Base-by-base conservation (phyloP, 2,113 vertebrate genomes). In the Mus spicilegus region DNA sequence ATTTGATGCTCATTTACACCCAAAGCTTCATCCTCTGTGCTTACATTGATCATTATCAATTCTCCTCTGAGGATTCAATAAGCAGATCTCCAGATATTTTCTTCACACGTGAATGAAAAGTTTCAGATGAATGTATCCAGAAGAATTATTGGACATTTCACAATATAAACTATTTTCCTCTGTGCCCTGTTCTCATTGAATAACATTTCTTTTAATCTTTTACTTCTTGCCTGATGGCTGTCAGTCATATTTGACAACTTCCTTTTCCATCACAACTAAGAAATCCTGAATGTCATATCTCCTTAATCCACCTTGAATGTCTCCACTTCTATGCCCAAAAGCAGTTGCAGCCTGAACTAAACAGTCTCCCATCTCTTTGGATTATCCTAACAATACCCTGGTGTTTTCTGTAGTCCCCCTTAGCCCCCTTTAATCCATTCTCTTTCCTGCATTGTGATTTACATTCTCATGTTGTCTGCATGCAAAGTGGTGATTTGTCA, bases 1-100 rank as follows among this genome's bases (percentile, higher is more conserved):
- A 73, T 78, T 80, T 65, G 93, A 95, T 92, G 70, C 30, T 85
- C 20, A 84, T 93, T 82, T 90, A 75, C 17, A 87, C 2, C 33
- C n/a, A 75, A 1, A 72, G 36, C 39, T 75, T 87, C n/a, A 17
- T 58, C 63, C 56, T 80, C 78, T 67, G 9, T n/a, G 4, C 87
- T 88, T 61, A 67, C 65, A 33, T 17, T 78, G 26, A 51, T 39
- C 54, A 51, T 33, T 75, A n/a, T 33, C 89, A 93, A 51, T 95
- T 89, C 61, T 82, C 56, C 19, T 89, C 89, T 76, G 73, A 92
- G 87, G 20, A 24, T 58, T 91, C 5, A 7, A 36, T 39, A 92
- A 11, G 3, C 2, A 2, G 12, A 65, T 70, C n/a, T 80, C 14
- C 26, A 75, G 14, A 30, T 33, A 87, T 6, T 33, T 19, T 58